Base-by-base conservation (phyloP, 1,140 invertebrate genomes). In the Trachymyrmex septentrionalis region DNA sequence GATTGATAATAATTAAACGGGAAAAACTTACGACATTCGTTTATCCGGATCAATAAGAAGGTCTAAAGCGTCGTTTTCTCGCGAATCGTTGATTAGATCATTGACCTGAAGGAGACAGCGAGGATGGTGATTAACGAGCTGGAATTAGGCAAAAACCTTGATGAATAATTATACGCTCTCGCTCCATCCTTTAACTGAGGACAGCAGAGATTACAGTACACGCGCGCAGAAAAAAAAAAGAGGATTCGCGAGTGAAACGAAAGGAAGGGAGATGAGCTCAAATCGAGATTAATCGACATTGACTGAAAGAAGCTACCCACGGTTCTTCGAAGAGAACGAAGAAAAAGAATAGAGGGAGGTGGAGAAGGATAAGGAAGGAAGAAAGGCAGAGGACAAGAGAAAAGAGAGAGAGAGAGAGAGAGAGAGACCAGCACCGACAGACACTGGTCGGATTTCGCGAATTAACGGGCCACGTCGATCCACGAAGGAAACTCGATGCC, bases 251-350 rank as follows among this genome's bases (percentile, higher is more conserved):
- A 38, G 34, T 53, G n/a, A 9, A 57, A 77, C 27, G 53, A 71
- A 80, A 61, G 53, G 53, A 81, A 48, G 53, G 63, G 75, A 87
- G 84, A 89, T 76, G 72, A 55, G 71, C 10, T 80, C 80, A 91
- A 92, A 92, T 92, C 89, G 91, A 92, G 91, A 92, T 92, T 92
- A 92, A 92, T 92, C 89, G 91, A 92, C 87, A 85, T 91, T 91
- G 89, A 92, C 91, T 89, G 90, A 91, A 92, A 85, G 89, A 90
- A 88, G 89, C 71, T 87, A 78, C 59, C 55, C 59, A 48, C 21
- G 30, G 63, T 80, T 77, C n/a, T 38, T 59, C 19, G 63, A 63
- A 50, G 19, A 75, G 30, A 24, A 72, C 63, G 78, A 85, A 38
- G 57, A 69, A 87, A 53, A 76, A 61, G 50, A 44, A 61, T 44